Evolutionary conservation across 2,113 vertebrate species (phyloP).

Genomic region (Cichladusa arquata): DNA sequence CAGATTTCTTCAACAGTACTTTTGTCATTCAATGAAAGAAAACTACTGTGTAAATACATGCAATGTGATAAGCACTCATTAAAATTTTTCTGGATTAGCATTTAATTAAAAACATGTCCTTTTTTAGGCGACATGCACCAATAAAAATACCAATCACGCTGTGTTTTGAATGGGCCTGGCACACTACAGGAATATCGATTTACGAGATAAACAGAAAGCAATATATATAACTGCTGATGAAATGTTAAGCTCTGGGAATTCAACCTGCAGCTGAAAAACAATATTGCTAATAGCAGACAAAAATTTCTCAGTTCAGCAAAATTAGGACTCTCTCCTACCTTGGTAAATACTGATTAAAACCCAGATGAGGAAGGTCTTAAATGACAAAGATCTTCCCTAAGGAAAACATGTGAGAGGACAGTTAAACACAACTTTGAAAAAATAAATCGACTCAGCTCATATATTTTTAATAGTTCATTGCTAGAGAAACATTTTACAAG

Average conservation of each 20-base stretch:
- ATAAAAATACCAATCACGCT: background rate
- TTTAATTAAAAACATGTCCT: conserved; percentile 75
- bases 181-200: conserved; percentile 62
- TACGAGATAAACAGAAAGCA: conserved; percentile 59
- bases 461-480: background rate
- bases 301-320: conserved; percentile 6
- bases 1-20: conserved; percentile 27
- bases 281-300: conserved; percentile 35
- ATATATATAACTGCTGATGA: conserved; percentile 51
- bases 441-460: background rate
- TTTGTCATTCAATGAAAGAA: conserved; percentile 41
- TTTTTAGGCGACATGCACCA: conserved; percentile 60
- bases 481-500: background rate
- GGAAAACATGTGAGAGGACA: conserved; percentile 21
- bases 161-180: background rate
- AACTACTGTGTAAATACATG: conserved; percentile 52
- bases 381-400: conserved; percentile 94
- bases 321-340: conserved; percentile 67
- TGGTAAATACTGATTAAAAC: conserved; percentile 85
- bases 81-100: conserved; percentile 58
- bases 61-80: conserved; percentile 58
- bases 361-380: conserved; percentile 87
- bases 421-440: background rate
- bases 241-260: conserved; percentile 60
- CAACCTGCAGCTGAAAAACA: conserved; percentile 61